Percentiles rank a stretch among this genome's conserved stretches.
phyloP scores from a whole-genome alignment of 2,797 vertebrate species.

The Xerus rutilus region DNA sequence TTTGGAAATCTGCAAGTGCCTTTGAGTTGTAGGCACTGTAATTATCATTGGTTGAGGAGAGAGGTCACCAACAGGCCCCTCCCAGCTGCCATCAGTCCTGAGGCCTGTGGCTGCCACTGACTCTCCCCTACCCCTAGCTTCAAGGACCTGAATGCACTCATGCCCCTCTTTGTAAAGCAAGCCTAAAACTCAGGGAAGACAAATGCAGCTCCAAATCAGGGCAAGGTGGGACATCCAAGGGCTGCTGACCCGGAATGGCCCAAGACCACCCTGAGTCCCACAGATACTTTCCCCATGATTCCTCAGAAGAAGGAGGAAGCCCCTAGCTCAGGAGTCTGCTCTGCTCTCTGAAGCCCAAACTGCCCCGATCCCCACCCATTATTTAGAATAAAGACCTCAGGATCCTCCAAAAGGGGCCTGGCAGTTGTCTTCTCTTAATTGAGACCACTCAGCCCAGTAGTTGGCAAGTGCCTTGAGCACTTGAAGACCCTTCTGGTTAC shows the following conservation, averaged over 20 bases:
- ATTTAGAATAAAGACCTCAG: slow-evolving; percentile 22
- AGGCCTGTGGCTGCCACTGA: neutral
- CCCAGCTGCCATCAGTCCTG: neutral
- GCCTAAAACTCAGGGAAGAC: neutral
- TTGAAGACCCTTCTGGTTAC: neutral
- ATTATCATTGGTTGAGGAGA: neutral
- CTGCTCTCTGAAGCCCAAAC: neutral
- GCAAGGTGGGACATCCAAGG: neutral
- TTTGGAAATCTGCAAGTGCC: neutral
- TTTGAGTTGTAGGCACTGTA: neutral
- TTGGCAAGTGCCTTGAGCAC: neutral
- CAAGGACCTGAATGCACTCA: neutral
- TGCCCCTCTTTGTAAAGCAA: neutral
- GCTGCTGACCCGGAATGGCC: neutral
- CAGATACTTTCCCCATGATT: neutral
- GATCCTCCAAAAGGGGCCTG: slow-evolving; percentile 2
- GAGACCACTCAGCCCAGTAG: neutral
- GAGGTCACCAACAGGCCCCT: neutral
- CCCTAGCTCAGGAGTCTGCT: neutral
- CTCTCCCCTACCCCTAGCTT: neutral
- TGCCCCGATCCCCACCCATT: neutral
- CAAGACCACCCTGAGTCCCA: neutral
- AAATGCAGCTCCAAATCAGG: neutral
- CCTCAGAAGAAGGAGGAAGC: neutral
- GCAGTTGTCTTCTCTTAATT: slow-evolving; percentile 33